Conservation (phyloP, 2,888 invertebrate species). For the Andrena camellia region DNA sequence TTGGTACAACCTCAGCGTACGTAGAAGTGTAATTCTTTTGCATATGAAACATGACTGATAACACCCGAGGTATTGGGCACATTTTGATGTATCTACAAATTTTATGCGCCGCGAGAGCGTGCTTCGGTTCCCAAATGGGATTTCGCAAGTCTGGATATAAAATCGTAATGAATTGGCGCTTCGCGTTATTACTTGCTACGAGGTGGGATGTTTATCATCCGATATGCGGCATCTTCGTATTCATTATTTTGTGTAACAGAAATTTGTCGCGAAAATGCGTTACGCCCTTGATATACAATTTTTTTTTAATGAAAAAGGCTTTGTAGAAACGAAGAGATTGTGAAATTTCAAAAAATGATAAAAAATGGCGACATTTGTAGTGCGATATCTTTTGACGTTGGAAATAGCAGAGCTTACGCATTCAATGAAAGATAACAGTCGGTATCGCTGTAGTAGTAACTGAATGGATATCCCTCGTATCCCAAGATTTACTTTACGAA, state of each 20-base stretch:
- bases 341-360: too few species aligned
- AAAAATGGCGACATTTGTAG: neutral
- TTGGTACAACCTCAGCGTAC: too few species aligned
- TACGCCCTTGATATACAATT: neutral
- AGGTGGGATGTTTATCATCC: slow-evolving; percentile 1
- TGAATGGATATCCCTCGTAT: slow-evolving; percentile 10
- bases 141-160: slow-evolving; percentile 9
- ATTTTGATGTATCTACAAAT: slow-evolving; percentile 8
- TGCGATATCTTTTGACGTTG: neutral
- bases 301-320: too few species aligned
- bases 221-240: neutral
- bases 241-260: neutral
- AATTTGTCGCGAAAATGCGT: neutral
- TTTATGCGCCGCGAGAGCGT: slow-evolving; percentile 8
- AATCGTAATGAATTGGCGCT: neutral
- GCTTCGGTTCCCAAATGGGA: neutral
- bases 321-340: too few species aligned
- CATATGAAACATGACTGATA: neutral
- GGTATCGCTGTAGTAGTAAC: neutral
- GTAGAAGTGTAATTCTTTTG: too few species aligned
- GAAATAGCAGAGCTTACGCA: neutral
- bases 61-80: slow-evolving; percentile 1
- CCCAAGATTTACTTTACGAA: slow-evolving; percentile 23
- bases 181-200: neutral
- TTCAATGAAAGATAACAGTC: neutral